Percentiles rank a stretch among this genome's conserved stretches.
Evolutionary conservation across 2,888 invertebrate species (phyloP).

Genomic region (Chrysolina americana): DNA sequence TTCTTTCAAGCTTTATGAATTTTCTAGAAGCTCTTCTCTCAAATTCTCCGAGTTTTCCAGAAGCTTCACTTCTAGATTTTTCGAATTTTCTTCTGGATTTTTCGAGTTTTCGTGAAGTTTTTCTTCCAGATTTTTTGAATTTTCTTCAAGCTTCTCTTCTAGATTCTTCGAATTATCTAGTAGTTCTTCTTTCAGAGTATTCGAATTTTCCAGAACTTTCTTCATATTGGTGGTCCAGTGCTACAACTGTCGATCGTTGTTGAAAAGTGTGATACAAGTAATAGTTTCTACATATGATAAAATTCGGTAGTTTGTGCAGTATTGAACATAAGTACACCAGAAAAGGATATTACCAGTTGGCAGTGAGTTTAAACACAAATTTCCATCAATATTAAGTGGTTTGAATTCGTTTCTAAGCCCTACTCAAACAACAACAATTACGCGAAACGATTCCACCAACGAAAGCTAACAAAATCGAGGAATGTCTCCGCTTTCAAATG

Average conservation of each 20-base stretch:
- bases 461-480: neutral
- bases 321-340: neutral
- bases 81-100: too few relatives aligned
- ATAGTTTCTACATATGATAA: neutral
- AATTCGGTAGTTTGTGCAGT: neutral
- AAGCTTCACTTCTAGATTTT: too few relatives aligned
- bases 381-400: conserved; percentile 13
- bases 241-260: neutral
- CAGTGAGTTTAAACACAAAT: conserved; percentile 15
- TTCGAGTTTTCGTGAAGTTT: too few relatives aligned
- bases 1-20: too few relatives aligned
- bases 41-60: too few relatives aligned
- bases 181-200: too few relatives aligned
- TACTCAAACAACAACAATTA: conserved; percentile 17
- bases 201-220: too few relatives aligned
- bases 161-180: too few relatives aligned
- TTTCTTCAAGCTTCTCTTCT: too few relatives aligned
- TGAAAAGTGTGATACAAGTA: neutral
- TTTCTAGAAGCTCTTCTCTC: too few relatives aligned
- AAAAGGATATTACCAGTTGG: neutral
- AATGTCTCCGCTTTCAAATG: neutral
- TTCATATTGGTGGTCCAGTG: too few relatives aligned
- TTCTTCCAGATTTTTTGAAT: too few relatives aligned
- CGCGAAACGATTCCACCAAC: conserved; percentile 15
- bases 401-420: conserved; percentile 4